Evolutionary conservation across 2,888 invertebrate genomes (phyloP).

Genomic region (Noctua janthe): DNA sequence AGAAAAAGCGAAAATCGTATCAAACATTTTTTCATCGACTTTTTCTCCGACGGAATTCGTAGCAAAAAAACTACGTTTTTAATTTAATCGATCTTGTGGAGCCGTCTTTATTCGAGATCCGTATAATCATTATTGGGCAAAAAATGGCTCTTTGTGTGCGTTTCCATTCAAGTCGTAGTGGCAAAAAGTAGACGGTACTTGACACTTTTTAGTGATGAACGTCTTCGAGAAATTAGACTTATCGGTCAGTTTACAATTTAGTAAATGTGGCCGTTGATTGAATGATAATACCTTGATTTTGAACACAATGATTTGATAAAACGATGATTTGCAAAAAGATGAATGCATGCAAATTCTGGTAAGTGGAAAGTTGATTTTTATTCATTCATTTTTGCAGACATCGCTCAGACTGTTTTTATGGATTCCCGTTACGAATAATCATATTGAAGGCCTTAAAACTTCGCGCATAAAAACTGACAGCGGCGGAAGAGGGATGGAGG

Average conservation of each 20-base stretch:
- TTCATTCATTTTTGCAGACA: constrained; percentile 9
- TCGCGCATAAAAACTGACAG: neutral
- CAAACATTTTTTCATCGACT: constrained; percentile 23
- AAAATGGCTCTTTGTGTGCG: constrained; percentile 56
- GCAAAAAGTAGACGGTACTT: constrained; percentile 54
- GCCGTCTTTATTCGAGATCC: constrained; percentile 52
- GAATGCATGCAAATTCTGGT: constrained; percentile 42
- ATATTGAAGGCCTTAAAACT: neutral
- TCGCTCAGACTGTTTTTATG: constrained; percentile 13
- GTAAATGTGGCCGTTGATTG: constrained; percentile 36
- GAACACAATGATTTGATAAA: constrained; percentile 38
- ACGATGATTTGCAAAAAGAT: constrained; percentile 42
- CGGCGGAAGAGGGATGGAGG: neutral
- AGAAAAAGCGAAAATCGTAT: constrained; percentile 21
- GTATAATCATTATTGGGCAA: constrained; percentile 53
- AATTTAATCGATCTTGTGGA: constrained; percentile 55
- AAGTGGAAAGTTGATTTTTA: constrained; percentile 26
- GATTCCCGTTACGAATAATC: constrained; percentile 10
- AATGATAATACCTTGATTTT: constrained; percentile 55
- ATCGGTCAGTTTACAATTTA: constrained; percentile 57
- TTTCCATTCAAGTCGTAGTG: constrained; percentile 54
- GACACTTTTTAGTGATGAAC: constrained; percentile 54
- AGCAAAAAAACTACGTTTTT: constrained; percentile 55
- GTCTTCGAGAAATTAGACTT: constrained; percentile 53
- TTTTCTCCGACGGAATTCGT: constrained; percentile 23